Evolutionary conservation across 2,888 invertebrate genomes (phyloP), one percentile per base, ranked within the genome.

Genomic region (Ormyrus rosae): DNA sequence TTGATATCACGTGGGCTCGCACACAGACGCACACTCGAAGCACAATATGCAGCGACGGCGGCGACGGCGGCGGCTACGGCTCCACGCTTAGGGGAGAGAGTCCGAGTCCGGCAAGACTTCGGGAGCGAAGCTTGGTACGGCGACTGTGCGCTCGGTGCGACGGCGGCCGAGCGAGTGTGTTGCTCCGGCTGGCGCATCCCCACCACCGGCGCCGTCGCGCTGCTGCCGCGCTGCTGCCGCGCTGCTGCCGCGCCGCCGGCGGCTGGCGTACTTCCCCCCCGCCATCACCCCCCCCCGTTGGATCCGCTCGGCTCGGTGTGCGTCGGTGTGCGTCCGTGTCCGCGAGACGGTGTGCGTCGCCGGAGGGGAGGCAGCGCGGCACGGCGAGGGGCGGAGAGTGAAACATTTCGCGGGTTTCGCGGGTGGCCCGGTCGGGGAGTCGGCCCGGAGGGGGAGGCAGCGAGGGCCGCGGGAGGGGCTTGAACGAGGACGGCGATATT

Each of bases 91-190:
- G 34, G 34, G 34, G 34, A 34, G 34, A 70, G 10, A 68, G 51
- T 5, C 80, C 68, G 56, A 9, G 50, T 51, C 63, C 34, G 34
- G 61, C 46, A 63, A 48, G 34, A 34, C 65, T 56, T n/a, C 19
- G 19, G 7, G 6, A 19, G 61, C 11, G n/a, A 10, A 53, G 46
- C 58, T 9, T 48, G 48, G 45, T 45, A 19, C 56, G 48, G 55
- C 11, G 50, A 73, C 75, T 75, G 68, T 87, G 87, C 87, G 88
- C 87, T 87, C 89, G 85, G 86, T 88, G 86, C 90, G 86, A 85
- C 87, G 89, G 88, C 88, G 86, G 89, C 86, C 90, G 89, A 89
- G 89, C 89, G 89, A 90, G 87, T 90, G 90, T 87, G 87, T 86
- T 87, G 86, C 88, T 83, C 56, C 73, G 75, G 76, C 77, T 46